A percentile compares a stretch with the other conserved stretches of the same genome.
These are phyloP conservation scores for Triplophysa bombifrons DNA, from an alignment of 2,797 vertebrate genomes.

Conservation along the genomic window DNA sequence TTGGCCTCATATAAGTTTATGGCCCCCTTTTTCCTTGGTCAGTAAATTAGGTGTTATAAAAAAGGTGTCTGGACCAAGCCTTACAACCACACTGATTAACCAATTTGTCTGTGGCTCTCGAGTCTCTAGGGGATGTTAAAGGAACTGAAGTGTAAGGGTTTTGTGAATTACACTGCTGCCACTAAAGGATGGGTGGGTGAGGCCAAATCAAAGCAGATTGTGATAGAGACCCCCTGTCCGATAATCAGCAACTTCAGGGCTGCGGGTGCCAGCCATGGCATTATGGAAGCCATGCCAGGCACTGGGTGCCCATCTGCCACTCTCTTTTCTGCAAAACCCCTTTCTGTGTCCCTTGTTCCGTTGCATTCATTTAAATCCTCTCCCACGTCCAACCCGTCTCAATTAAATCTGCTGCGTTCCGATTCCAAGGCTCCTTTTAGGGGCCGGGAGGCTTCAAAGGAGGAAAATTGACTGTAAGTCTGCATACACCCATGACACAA, in stretches of 20 bases:
- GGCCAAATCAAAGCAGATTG: slow-evolving; percentile 74
- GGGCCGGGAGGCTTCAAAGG: slow-evolving; percentile 53
- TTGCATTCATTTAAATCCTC: slow-evolving; percentile 64
- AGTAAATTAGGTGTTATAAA: slow-evolving; percentile 65
- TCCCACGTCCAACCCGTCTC: slow-evolving; percentile 69
- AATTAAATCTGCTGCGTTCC: slow-evolving; percentile 67
- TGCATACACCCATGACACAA: slow-evolving; percentile 62
- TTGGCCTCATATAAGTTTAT: slow-evolving; percentile 67
- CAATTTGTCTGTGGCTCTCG: slow-evolving; percentile 58
- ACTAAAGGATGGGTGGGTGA: slow-evolving; percentile 41
- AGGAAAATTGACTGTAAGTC: slow-evolving; percentile 57
- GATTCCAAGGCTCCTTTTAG: slow-evolving; percentile 64
- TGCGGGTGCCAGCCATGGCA: slow-evolving; percentile 66
- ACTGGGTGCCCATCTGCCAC: slow-evolving; percentile 71
- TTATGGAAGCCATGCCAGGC: slow-evolving; percentile 64
- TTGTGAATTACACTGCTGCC: slow-evolving; percentile 61
- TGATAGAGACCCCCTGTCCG: slow-evolving; percentile 47
- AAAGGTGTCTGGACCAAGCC: slow-evolving; percentile 53
- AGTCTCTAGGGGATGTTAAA: slow-evolving; percentile 54
- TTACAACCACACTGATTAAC: slow-evolving; percentile 58
- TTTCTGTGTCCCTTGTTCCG: slow-evolving; percentile 62
- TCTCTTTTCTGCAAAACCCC: slow-evolving; percentile 56
- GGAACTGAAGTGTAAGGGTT: slow-evolving; percentile 52
- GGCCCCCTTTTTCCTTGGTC: slow-evolving; percentile 58
- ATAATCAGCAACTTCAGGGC: slow-evolving; percentile 60